phyloP scores from a whole-genome alignment of 2,113 vertebrate species.

The Macrotis lagotis region DNA sequence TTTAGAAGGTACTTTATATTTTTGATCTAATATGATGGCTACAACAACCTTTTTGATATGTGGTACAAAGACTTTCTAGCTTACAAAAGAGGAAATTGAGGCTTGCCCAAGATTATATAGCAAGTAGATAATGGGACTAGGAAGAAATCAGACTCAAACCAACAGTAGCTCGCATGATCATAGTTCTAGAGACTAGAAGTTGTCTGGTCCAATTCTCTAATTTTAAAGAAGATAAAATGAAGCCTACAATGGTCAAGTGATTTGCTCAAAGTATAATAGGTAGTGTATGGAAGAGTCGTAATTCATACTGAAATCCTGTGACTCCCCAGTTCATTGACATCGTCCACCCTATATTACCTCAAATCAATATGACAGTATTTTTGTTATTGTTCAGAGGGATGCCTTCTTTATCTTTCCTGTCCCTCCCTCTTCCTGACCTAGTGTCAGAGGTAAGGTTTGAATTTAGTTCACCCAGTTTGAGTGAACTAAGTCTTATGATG shows the following conservation, averaged over 20 bases:
- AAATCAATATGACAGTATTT: background rate
- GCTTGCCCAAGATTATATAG: background rate
- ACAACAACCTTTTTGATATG: background rate
- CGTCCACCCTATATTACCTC: background rate
- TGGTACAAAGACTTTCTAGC: background rate
- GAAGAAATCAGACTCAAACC: background rate
- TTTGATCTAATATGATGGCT: background rate
- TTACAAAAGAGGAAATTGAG: background rate
- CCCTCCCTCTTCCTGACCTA: background rate
- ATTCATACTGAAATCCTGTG: background rate
- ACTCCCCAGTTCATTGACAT: background rate
- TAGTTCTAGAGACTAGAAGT: background rate
- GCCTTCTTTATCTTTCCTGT: background rate
- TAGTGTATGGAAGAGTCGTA: background rate
- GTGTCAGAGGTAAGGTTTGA: background rate
- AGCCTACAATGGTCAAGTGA: background rate
- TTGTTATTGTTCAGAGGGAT: background rate
- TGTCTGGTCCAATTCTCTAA: background rate
- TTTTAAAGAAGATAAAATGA: background rate
- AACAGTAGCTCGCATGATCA: background rate
- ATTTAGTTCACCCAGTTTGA: background rate
- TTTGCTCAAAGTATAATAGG: background rate
- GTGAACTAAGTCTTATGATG: background rate
- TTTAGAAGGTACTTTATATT: background rate
- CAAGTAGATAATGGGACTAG: background rate